A percentile compares a stretch with the other conserved stretches of the same genome.
Conservation (phyloP, 1,140 invertebrate species). For the Brachionus angularis region DNA sequence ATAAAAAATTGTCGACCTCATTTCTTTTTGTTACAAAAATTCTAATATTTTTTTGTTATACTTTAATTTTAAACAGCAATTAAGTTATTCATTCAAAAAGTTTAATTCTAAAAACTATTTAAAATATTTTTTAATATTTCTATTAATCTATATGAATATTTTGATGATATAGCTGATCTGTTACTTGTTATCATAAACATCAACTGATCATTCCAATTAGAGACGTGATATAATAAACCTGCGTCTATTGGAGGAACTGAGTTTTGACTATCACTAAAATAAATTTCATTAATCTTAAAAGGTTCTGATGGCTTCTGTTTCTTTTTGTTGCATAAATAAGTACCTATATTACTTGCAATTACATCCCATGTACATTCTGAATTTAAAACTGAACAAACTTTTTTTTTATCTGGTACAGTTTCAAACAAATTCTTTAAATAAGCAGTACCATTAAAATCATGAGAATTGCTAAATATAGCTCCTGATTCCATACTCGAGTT, state of each 20-base stretch:
- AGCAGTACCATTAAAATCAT: conserved; percentile 1
- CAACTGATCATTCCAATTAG: conserved; percentile 22
- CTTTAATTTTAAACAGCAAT: too few relatives aligned
- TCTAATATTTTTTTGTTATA: too few relatives aligned
- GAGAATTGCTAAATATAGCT: conserved; percentile 8
- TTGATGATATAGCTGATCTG: conserved; percentile 4
- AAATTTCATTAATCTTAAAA: conserved; percentile 2
- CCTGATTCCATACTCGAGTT: background rate
- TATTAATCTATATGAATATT: background rate
- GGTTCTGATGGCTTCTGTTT: background rate
- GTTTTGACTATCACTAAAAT: conserved; percentile 30
- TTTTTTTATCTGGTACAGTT: background rate
- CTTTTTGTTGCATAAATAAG: background rate
- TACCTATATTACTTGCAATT: conserved; percentile 22
- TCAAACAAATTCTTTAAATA: conserved; percentile 10
- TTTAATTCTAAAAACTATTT: too few relatives aligned
- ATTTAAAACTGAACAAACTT: background rate
- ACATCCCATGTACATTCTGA: conserved; percentile 22
- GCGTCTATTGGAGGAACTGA: background rate
- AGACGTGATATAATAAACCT: conserved; percentile 6
- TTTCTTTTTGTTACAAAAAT: too few relatives aligned
- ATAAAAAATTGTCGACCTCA: too few relatives aligned
- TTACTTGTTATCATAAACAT: conserved; percentile 44
- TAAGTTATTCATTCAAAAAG: too few relatives aligned
- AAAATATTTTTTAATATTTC: background rate